Evolutionary conservation across 1,140 invertebrate genomes (phyloP), one percentile per base, ranked within the genome.

Genomic region (Mercenaria mercenaria): DNA sequence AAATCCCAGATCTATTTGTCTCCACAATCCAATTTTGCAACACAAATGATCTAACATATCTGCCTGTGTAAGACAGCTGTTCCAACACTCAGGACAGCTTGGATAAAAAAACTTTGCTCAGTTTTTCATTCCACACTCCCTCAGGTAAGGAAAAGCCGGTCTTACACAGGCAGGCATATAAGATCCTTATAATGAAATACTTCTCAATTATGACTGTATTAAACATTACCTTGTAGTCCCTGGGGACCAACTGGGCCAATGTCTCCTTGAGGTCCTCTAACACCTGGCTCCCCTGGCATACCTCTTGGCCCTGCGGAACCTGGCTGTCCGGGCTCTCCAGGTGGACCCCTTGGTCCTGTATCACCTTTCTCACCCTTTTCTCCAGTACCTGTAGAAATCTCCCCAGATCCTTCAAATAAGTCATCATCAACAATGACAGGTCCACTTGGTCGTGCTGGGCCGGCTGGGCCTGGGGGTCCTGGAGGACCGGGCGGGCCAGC

Each of bases 401-500:
- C 74, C 15, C 85, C 85, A 20, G 85, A 87, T n/a, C 85, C 85
- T 8, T 77, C 69, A 61, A 61, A 41, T 11, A 43, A 8, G 56
- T 77, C 85, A 11, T 77, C 72, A 64, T 87, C 85, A 32, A 18
- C 39, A 23, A 87, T 41, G 0, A 87, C 1, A 15, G 72, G 56
- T 4, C n/a, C 6, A 3, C 52, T 32, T 11, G 80, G 80, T 67
- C 61, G 0, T 0, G 20, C 29, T 3, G 85, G 85, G 20, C 47
- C 59, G 29, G 15, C 43, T 52, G 64, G 52, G 52, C 37, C 80
- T 20, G 76, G 47, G 18, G 87, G 87, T 69, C 87, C 79, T 20
- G 87, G 79, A 26, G 79, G 87, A 26, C 87, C 87, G 3, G 79
- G 61, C 11, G 77, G 76, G 11, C 87, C 87, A n/a, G 41, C 37